Base-by-base conservation (phyloP, 2,113 vertebrate genomes). In the Tachysurus vachellii region DNA sequence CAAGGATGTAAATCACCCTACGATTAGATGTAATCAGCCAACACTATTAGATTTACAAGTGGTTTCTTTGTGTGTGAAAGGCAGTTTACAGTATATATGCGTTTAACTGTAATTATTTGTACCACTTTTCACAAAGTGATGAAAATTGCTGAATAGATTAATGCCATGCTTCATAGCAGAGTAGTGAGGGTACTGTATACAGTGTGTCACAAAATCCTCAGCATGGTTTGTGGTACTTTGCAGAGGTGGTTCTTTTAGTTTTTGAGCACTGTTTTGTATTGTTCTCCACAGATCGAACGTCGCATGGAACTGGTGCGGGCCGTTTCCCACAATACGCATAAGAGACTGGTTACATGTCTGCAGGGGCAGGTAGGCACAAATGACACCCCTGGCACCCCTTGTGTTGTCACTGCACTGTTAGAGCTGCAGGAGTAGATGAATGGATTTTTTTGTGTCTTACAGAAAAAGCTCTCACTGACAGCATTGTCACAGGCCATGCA, bases 401-500 rank as follows among this genome's bases (percentile, higher is more conserved):
- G 62, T 28, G 50, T 57, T 56, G 0, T 66, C 13, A 62, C 42
- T 12, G 42, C 4, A 56, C 42, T 68, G 14, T 83, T 70, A 9
- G 5, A 71, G 8, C 59, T 21, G 8, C 42, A 47, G 28, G 44
- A 64, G 36, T 36, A 36, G 36, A 50, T 50, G 47, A 50, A 50
- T 50, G 16, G 75, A 42, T 83, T 31, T 86, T 80, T 61, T 21
- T 80, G 79, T 85, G 14, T 28, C 26, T 88, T 62, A 66, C 76
- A 99, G 98, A 99, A 98, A 94, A 99, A 99, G 70, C 97, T 99
- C 26, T 97, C 98, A 26, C 93, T 99, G 26, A 98, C 97, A 1
- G 96, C 95, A 0, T 94, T 99, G 13, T 97, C 98, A 53, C 98
- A 99, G 89, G 97, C 96, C 1, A 97, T 99, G 97, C 96, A 96